Base-by-base conservation (phyloP, 2,888 invertebrate species). In the Hirtodrosophila trivittata region DNA sequence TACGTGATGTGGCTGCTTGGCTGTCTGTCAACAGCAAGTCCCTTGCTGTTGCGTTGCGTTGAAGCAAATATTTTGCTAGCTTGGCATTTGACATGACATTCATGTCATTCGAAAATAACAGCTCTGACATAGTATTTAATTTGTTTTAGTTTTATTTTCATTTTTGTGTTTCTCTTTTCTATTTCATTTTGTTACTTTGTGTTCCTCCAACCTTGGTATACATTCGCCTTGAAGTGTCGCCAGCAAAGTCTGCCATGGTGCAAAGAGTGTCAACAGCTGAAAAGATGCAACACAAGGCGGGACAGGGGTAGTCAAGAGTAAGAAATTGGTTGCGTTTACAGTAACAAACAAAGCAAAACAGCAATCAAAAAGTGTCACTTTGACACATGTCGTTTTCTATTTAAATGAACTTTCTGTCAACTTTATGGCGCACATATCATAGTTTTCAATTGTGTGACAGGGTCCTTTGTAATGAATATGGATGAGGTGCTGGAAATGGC, bases 61-160 rank as follows among this genome's bases (percentile, higher is more conserved):
- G 43, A 46, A 49, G 43, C 45, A 42, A 67, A 51, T 59, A 41
- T 60, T 55, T 37, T 26, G 54, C 38, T 55, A 50, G 50, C 69
- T 67, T 85, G 85, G 67, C 87, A 81, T 77, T 75, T 83, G 87
- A 87, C 87, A 87, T 84, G 82, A 80, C 85, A 76, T 72, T 73
- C 77, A 66, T 75, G 78, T 78, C 81, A 70, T 85, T 77, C 63
- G 46, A 64, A 81, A 82, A 85, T 75, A 86, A 77, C 72, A 82
- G 63, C 64, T 75, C 62, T 72, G 76, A 84, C 81, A 77, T 68
- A 56, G 65, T 81, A 67, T 82, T 86, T 82, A 85, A 85, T 87
- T 85, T 70, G 67, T 75, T 77, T 72, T 72, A 62, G 49, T 64
- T 70, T 81, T 41, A 18, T 8, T 25, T 50, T 38, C 7, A 39